Conservation (phyloP, 2,797 vertebrate species). For the Enteromius argenteus region DNA sequence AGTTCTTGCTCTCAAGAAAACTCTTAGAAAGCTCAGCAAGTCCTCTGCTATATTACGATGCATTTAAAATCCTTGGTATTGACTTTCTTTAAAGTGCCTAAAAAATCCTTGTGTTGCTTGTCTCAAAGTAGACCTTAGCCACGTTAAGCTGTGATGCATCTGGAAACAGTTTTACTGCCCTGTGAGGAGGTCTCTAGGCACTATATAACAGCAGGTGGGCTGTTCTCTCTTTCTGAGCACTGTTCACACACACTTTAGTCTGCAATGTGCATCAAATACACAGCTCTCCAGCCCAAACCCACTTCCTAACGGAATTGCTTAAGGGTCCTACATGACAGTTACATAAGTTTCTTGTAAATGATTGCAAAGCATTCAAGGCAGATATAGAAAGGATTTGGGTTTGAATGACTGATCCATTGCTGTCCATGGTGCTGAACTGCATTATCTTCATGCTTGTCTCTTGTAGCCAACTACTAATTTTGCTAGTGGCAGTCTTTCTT, state of each 20-base stretch:
- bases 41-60: not conserved
- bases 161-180: slow-evolving; percentile 28
- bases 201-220: slow-evolving; percentile 38
- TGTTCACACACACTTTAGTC: not conserved
- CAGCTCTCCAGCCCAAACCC: slow-evolving; percentile 63
- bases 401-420: slow-evolving; percentile 25
- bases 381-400: slow-evolving; percentile 61
- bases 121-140: not conserved
- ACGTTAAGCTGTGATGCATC: slow-evolving; percentile 23
- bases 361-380: slow-evolving; percentile 70
- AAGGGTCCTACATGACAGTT: slow-evolving; percentile 70
- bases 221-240: not conserved
- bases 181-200: slow-evolving; percentile 5
- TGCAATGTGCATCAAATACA: slow-evolving; percentile 45
- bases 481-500: slow-evolving; percentile 3
- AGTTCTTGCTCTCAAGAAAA: not conserved
- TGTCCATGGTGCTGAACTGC: slow-evolving; percentile 15
- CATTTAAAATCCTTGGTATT: slow-evolving; percentile 6
- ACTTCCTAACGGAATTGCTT: slow-evolving; percentile 65
- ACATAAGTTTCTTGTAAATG: slow-evolving; percentile 72
- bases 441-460: not conserved
- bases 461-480: not conserved
- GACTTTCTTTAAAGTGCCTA: slow-evolving; percentile 6
- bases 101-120: not conserved
- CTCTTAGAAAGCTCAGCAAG: not conserved